A percentile compares a stretch with the other conserved stretches of the same genome.
phyloP scores from a whole-genome alignment of 2,113 vertebrate species.

The Pontoporia blainvillei region DNA sequence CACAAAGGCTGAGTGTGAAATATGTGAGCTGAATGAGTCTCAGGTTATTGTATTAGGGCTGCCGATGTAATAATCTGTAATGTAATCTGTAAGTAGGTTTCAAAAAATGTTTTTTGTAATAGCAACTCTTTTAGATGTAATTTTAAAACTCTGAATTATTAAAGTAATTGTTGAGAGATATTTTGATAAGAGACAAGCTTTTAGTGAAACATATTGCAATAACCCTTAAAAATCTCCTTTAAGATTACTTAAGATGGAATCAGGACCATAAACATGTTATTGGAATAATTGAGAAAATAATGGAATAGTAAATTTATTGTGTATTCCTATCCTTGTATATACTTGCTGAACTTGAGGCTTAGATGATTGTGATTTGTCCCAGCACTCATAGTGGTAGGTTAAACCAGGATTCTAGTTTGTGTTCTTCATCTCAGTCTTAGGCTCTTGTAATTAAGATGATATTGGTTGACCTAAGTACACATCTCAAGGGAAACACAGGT shows the following conservation, averaged over 20 bases:
- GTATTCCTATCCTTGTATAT: neutral
- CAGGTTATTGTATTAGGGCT: neutral
- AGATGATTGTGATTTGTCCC: neutral
- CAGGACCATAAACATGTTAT: neutral
- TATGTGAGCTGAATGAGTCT: neutral
- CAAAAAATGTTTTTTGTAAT: neutral
- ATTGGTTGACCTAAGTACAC: neutral
- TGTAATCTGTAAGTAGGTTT: neutral
- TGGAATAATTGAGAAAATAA: neutral
- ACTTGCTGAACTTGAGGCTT: neutral
- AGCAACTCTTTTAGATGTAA: neutral
- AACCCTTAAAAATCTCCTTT: neutral
- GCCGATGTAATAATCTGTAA: neutral
- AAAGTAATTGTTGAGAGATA: neutral
- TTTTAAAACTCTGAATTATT: neutral
- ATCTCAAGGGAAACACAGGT: neutral
- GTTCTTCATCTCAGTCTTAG: neutral
- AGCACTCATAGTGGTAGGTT: no score
- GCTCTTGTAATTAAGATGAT: neutral
- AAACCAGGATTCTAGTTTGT: neutral
- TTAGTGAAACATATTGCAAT: neutral
- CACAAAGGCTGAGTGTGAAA: neutral
- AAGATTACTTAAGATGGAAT: neutral
- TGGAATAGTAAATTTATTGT: neutral
- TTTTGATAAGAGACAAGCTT: neutral